Percentiles rank a stretch among this genome's conserved stretches.
Conservation (phyloP, 1,140 invertebrate species). For the Drosophila orena region DNA sequence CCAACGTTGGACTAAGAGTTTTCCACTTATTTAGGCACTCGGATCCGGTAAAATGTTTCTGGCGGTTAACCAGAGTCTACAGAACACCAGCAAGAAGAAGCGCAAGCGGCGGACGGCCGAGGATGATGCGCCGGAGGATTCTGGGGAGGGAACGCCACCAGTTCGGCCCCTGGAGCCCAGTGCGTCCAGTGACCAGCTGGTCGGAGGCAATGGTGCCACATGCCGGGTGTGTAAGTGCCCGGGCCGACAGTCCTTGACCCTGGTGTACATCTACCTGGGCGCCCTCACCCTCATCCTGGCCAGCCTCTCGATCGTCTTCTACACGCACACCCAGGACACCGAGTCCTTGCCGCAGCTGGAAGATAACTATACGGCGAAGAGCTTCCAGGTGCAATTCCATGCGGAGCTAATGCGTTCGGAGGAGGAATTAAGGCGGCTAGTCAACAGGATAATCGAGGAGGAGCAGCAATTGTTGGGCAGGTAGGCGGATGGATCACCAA, state of each 20-base stretch:
- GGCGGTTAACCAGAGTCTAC: slow-evolving; percentile 77
- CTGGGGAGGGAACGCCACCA: neutral
- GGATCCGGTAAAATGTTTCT: slow-evolving; percentile 65
- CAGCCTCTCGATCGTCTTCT: slow-evolving; percentile 70
- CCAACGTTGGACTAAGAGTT: too few relatives aligned
- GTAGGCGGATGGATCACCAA: slow-evolving; percentile 1
- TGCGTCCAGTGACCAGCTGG: slow-evolving; percentile 57
- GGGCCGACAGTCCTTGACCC: slow-evolving; percentile 34
- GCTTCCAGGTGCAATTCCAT: slow-evolving; percentile 51
- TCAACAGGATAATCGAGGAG: slow-evolving; percentile 43
- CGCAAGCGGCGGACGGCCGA: slow-evolving; percentile 27
- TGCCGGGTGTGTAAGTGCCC: slow-evolving; percentile 24
- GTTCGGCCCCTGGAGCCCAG: slow-evolving; percentile 11
- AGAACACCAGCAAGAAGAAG: slow-evolving; percentile 57
- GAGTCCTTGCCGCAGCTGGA: neutral
- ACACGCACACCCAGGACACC: slow-evolving; percentile 54
- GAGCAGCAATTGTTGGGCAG: slow-evolving; percentile 28
- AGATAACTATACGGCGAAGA: neutral
- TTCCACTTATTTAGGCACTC: neutral
- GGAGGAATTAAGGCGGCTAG: slow-evolving; percentile 49
- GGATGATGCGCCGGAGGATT: slow-evolving; percentile 27
- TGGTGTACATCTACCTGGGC: slow-evolving; percentile 74
- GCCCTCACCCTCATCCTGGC: slow-evolving; percentile 71
- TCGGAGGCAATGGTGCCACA: neutral
- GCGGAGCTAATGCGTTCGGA: slow-evolving; percentile 54